Conservation (phyloP, 2,113 vertebrate genomes). For the Silurus glanis region DNA sequence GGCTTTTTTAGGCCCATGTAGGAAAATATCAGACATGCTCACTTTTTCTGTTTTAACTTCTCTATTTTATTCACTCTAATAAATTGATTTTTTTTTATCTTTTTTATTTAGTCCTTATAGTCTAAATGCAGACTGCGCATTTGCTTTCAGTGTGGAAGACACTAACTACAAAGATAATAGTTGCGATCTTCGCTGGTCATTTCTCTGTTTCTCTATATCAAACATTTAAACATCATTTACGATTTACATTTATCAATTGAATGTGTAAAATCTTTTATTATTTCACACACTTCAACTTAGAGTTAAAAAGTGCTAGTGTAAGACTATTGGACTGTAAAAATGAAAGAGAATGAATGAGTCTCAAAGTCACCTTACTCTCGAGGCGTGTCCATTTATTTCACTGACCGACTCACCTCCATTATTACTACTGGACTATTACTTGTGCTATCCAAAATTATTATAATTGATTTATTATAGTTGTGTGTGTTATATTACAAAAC, state of each 20-base stretch:
- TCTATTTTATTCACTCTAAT: background rate
- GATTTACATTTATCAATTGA: background rate
- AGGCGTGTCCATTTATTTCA: slow-evolving; percentile 34
- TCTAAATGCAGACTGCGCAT: background rate
- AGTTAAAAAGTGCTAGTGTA: background rate
- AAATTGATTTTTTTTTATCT: background rate
- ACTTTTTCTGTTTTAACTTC: background rate
- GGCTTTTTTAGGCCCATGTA: background rate
- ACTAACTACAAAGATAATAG: background rate
- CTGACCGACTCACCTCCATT: background rate
- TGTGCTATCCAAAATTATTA: background rate
- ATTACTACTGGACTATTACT: background rate
- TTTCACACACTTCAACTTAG: background rate
- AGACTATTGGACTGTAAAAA: background rate
- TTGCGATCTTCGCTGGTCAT: background rate
- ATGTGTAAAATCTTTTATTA: background rate
- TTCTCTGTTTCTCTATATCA: too few relatives aligned
- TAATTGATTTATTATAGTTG: background rate
- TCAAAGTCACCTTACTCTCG: slow-evolving; percentile 71
- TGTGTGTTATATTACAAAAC: background rate
- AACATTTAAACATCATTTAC: background rate
- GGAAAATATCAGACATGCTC: background rate
- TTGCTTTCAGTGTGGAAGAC: background rate
- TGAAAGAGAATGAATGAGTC: slow-evolving; percentile 15
- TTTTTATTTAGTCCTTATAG: background rate